Conservation (phyloP, 2,888 invertebrate species). For the Acanthoscelides obtectus region DNA sequence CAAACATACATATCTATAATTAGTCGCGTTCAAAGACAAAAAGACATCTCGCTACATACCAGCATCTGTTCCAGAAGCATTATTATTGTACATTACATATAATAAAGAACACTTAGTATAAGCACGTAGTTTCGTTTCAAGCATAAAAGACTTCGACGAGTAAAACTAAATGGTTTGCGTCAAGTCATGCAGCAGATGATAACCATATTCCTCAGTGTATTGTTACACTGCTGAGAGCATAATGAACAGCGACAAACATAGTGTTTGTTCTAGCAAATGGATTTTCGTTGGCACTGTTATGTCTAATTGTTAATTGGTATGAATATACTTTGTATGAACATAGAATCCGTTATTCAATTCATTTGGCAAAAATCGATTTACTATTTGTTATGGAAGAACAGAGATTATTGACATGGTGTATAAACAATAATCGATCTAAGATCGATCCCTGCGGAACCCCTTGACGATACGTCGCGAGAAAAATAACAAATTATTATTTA, state of each 20-base stretch:
- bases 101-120: background rate
- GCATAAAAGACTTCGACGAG: background rate
- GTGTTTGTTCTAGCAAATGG: background rate
- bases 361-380: no score
- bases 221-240: background rate
- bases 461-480: no score
- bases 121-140: background rate
- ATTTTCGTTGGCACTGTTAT: background rate
- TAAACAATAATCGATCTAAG: no score
- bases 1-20: no score
- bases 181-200: background rate
- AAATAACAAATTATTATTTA: no score
- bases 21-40: background rate
- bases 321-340: no score
- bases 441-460: no score
- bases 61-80: background rate
- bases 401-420: no score
- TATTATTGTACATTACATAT: background rate
- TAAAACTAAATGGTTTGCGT: background rate
- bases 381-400: no score
- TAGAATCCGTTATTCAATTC: no score
- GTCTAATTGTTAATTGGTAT: no score
- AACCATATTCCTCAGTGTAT: background rate
- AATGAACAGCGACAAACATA: background rate
- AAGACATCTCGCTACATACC: background rate